Evolutionary conservation across 1,140 invertebrate species (phyloP), one percentile per base, ranked within the genome.

Genomic region (Drosophila nasuta): DNA sequence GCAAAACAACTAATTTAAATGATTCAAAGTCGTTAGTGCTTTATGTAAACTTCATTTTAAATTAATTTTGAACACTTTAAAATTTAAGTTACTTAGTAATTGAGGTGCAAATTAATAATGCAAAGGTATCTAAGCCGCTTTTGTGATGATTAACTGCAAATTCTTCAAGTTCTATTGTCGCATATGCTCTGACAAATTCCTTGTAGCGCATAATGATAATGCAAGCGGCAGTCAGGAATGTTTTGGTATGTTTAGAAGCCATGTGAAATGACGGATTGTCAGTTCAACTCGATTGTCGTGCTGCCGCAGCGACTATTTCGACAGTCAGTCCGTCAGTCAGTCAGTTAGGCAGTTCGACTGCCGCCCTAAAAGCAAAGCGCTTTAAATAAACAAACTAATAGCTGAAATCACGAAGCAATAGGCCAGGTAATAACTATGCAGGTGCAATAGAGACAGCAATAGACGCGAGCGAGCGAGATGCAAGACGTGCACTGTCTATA

Each of bases 381-480:
- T 89, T 89, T 89, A 85, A 89, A 89, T 89, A 89, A 89, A 89
- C 85, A 89, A 89, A 89, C 85, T 89, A 89, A 89, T 89, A 89
- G 79, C 85, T 56, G 65, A 89, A 89, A 89, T 81, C 75, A 81
- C 75, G 71, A 71, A 88, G 81, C 64, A 76, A 80, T 70, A 78
- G 72, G 71, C 56, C 63, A 68, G 62, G 45, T 64, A 70, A 78
- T 70, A 75, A 63, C 66, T 59, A 45, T 48, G 20, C 5, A 11
- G 38, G 65, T 30, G 49, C 46, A 62, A 46, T 45, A 56, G 77
- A 15, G 64, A 60, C 64, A 33, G 28, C 11, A 59, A 75, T 25
- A 45, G 25, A 5, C 25, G 11, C 3, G 69, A 49, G 69, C 51
- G 41, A 73, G 67, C 35, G 49, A 51, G 62, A 71, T 28, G 66